phyloP scores from a whole-genome alignment of 1,140 invertebrate species.

The Kradibia gibbosae region DNA sequence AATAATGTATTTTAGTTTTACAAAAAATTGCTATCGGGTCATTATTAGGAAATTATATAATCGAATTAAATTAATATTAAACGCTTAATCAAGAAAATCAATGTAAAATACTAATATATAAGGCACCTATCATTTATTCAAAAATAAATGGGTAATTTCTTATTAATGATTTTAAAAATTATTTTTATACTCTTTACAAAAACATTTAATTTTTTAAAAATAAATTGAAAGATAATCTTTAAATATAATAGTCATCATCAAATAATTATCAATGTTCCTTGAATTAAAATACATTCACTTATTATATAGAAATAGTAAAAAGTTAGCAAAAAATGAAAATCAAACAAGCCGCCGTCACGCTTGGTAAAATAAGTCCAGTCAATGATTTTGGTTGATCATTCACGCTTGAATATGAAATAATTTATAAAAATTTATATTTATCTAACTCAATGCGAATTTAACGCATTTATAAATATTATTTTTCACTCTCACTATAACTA shows the following conservation, averaged over 20 bases:
- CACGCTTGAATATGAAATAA: background rate
- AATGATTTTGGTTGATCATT: slow-evolving; percentile 38
- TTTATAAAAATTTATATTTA: too few species aligned
- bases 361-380: background rate
- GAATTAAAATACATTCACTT: background rate
- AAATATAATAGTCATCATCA: slow-evolving; percentile 12
- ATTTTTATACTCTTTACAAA: background rate
- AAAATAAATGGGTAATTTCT: too few species aligned
- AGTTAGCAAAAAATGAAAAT: slow-evolving; percentile 3
- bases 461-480: background rate
- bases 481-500: background rate
- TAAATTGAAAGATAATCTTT: too few species aligned
- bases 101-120: too few species aligned
- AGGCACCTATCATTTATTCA: too few species aligned
- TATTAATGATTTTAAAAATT: too few species aligned
- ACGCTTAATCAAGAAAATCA: too few species aligned
- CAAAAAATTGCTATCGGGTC: too few species aligned
- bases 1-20: too few species aligned
- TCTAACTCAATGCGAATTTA: too few species aligned
- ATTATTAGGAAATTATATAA: too few species aligned
- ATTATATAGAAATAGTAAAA: background rate
- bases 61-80: too few species aligned
- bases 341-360: background rate
- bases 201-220: background rate
- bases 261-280: background rate